Base-by-base conservation (phyloP, 1,140 invertebrate species). In the Drosophila asahinai region DNA sequence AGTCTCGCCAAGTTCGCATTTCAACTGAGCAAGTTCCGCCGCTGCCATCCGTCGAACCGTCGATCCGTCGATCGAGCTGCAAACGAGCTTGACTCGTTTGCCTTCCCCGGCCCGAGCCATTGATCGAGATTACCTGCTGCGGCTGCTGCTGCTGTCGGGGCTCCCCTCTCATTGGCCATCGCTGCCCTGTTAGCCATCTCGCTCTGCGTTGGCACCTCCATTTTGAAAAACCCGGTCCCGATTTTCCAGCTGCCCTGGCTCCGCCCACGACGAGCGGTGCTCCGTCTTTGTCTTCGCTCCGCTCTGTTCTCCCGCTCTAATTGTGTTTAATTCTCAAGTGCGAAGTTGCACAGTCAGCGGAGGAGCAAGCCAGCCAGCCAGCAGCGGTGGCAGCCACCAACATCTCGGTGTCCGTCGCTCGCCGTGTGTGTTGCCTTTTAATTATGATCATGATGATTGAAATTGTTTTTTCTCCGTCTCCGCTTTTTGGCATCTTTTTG, bases 311-410 rank as follows among this genome's bases (percentile, higher is more conserved):
- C 80, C 51, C 74, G 36, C 81, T 59, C 63, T 90, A 90, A 89
- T 90, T 89, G 86, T 76, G 49, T 82, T 90, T 91, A 90, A 90
- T 90, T 91, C 75, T 90, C 81, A 90, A 90, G 86, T 90, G 86
- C 86, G 86, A 90, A 86, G 86, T 86, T 89, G 86, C 86, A 89
- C 86, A 89, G 86, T 89, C 86, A 89, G 77, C 77, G 54, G 30
- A 63, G 65, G 45, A 62, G 40, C 67, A 67, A 19, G 60, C 70
- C 38, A 36, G 14, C 11, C 38, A 15, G 38, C 38, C 38, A 47
- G 2, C 54, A 40, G 48, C 76, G 81, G 47, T 52, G 33, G 54
- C 59, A 27, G 25, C 68, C 59, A 36, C 25, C 68, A 38, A 57
- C 81, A 61, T 63, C 77, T 38, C 49, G 19, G 19, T 19, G 19